Base-by-base conservation (phyloP, 2,888 invertebrate genomes). In the Selenia dentaria region DNA sequence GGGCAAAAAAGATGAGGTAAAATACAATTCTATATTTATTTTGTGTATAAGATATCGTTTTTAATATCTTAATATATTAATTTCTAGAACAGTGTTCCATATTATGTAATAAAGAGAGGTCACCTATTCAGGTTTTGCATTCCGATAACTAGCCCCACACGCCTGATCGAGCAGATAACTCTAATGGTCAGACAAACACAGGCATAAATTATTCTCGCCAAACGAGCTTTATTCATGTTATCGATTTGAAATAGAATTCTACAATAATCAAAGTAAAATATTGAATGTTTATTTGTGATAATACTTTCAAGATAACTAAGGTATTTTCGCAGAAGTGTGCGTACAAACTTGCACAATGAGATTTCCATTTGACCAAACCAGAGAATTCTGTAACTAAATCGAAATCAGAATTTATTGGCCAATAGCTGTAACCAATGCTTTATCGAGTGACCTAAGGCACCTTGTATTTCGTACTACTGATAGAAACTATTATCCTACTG, bases 401-500 rank as follows among this genome's bases (percentile, higher is more conserved):
- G 43, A 56, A 41, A 54, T 45, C 48, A 44, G 41, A 59, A 56
- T 38, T 56, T 54, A 59, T 56, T 52, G 50, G 37, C 45, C 45
- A 40, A 53, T 44, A 53, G 36, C 37, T 44, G 52, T 48, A 51
- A 41, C 42, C 27, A 38, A 41, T 45, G 40, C 43, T 31, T 54
- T 58, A 58, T 58, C 55, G 44, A 42, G 14, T 41, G 49, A 49
- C 49, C 46, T 44, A 39, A 33, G 42, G 34, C 39, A 42, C 47
- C 44, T 51, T 22, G 49, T 29, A 32, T 49, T 53, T 27, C 24
- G 35, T 49, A 49, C 44, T 39, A 16, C 36, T 43, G 45, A 46
- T 53, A 46, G 38, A 51, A 56, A 53, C 43, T 45, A 37, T 33
- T 24, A 24, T 13, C 27, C 35, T 35, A 24, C 27, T 43, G 20